Evolutionary conservation across 2,888 invertebrate genomes (phyloP).

Genomic region (Yponomeuta cagnagella): DNA sequence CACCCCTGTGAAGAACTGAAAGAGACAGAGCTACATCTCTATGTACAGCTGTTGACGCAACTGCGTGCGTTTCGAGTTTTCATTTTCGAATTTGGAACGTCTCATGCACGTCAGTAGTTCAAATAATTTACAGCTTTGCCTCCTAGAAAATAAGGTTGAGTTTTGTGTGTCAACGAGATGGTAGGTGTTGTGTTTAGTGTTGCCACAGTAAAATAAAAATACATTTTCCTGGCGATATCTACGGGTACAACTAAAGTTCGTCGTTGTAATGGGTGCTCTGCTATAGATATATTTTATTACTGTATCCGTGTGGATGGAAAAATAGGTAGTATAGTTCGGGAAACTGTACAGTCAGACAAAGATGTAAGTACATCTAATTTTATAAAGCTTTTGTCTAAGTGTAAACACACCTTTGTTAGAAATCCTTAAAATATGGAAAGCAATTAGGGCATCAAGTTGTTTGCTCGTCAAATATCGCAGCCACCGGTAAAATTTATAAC

Average conservation of each 20-base stretch:
- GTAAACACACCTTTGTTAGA: no score
- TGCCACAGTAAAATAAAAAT: constrained; percentile 65
- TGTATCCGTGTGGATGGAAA: not conserved
- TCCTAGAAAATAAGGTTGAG: constrained; percentile 19
- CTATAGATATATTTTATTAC: constrained; percentile 2
- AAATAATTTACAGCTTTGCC: constrained; percentile 27
- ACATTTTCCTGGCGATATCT: constrained; percentile 71
- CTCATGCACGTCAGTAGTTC: constrained; percentile 24
- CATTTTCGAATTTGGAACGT: constrained; percentile 31
- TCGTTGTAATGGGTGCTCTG: constrained; percentile 44
- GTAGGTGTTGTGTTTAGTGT: constrained; percentile 36
- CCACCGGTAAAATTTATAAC: no score
- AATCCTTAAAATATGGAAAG: no score
- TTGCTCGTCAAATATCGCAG: no score
- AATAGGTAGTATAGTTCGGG: not conserved
- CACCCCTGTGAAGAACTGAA: constrained; percentile 24
- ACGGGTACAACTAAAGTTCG: constrained; percentile 70
- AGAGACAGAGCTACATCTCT: constrained; percentile 48
- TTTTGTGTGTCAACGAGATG: constrained; percentile 23
- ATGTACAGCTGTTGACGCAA: constrained; percentile 65
- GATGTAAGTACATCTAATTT: not conserved
- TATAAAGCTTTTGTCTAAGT: no score
- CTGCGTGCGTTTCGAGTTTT: constrained; percentile 45
- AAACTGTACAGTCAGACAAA: not conserved
- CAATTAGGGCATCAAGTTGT: no score